Evolutionary conservation across 2,797 vertebrate genomes (phyloP), one percentile per base, ranked within the genome.

Genomic region (Pogoniulus pusillus): DNA sequence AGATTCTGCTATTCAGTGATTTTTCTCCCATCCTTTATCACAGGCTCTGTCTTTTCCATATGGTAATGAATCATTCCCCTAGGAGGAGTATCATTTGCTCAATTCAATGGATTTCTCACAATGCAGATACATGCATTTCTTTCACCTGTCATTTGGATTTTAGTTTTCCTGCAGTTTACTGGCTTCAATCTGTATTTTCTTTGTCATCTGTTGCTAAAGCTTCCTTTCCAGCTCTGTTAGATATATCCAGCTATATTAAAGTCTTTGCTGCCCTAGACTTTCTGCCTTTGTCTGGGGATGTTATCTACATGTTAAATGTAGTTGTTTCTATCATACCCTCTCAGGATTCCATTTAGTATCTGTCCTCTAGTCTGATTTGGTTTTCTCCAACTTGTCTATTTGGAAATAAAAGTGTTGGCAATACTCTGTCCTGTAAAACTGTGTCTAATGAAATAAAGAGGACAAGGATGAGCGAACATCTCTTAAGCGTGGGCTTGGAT

Each of bases 31-130:
- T 91, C 70, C 79, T 96, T 94, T 89, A 89, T 96, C 88, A 60
- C 16, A 82, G 53, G 41, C 86, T 80, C 8, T 87, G 82, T 81
- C 88, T 92, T 91, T 93, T 93, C 94, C 82, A 35, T 93, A 93
- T 93, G 84, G 79, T 93, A 94, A 95, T 93, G 88, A 93, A 89
- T 91, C 90, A 87, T 93, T 93, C 94, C 94, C 94, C 77, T 66
- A 72, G 89, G 79, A 94, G 69, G 27, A 91, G 84, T 75, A 90
- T 93, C 82, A 78, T 93, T 95, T 96, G 75, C 91, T 90, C 66
- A 75, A 43, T 83, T 95, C 88, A 87, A 5, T 83, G 88, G 91
- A 75, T 82, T 93, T 87, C 73, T 92, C 88, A 93, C 86, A 94
- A 90, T 87, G 79, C 84, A 89, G 90, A 91, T 94, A 87, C 84